Evolutionary conservation across 2,797 vertebrate genomes (phyloP), one percentile per base, ranked within the genome.

Genomic region (Pteronotus mesoamericanus): DNA sequence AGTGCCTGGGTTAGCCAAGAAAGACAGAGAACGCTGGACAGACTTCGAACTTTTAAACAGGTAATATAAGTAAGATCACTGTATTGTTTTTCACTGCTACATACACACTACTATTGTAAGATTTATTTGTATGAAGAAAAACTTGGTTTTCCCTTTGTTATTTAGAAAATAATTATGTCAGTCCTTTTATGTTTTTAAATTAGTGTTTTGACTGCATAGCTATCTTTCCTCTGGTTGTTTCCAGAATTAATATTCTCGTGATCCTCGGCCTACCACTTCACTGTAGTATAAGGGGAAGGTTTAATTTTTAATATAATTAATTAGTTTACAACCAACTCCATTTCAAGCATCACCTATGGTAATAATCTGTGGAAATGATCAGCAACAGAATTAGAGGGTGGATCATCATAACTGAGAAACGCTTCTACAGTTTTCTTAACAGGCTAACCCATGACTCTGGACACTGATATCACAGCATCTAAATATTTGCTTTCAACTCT

Each of bases 11-110:
- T 99, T 97, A 99, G 99, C 98, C 99, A 99, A 97, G 99, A 99
- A 77, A 98, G 99, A 75, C 99, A 99, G 98, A 99, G 98, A 97
- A 99, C 99, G 5, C 98, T 99, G 98, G 99, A 99, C 95, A 98
- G 99, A 97, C 99, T 99, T 39, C 99, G 99, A 92, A 99, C 99
- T 85, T 99, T 99, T 98, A 99, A 99, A 97, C 99, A 99, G 99
- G 99, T 99, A 97, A 96, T 86, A 64, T 10, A 96, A 88, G 22
- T 57, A 3, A 64, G 14, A 14, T 80, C 32, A 57, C 0, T 55
- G 78, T 91, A 44, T 78, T 94, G 21, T 34, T 96, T 91, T 86
- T 69, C 37, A n/a, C n/a, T 86, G 55, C 29, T 92, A 14, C 16
- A 44, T 72, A 44, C 9, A 78, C 3, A 71, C 2, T 69, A 16